These are phyloP conservation scores for Microtus pennsylvanicus DNA, from an alignment of 2,113 vertebrate species.

Conservation along the genomic window DNA sequence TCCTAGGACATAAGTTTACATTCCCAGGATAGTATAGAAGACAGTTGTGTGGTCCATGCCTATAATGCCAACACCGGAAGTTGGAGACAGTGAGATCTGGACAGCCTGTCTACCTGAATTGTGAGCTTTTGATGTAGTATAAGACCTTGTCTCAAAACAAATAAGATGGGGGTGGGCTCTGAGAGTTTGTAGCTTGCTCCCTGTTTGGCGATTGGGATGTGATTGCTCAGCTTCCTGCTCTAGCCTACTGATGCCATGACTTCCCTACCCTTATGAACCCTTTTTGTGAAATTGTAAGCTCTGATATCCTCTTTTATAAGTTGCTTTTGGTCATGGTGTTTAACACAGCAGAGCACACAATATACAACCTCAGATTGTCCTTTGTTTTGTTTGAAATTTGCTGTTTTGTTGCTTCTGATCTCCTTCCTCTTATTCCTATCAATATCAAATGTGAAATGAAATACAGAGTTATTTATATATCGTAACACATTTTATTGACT, in stretches of 20 bases:
- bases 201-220: background rate
- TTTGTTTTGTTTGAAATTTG: background rate
- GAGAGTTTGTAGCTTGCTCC: background rate
- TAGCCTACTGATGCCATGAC: background rate
- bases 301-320: background rate
- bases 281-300: background rate
- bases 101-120: background rate
- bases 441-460: background rate
- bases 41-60: background rate
- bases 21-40: too few species aligned
- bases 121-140: background rate
- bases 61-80: background rate
- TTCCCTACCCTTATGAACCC: background rate
- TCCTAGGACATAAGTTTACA: background rate
- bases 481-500: constrained; percentile 19
- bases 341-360: background rate
- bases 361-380: background rate
- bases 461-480: background rate
- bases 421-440: background rate
- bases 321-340: background rate
- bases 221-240: background rate
- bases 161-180: background rate
- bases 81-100: background rate
- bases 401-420: background rate
- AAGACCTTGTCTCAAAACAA: background rate